Evolutionary conservation across 1,140 invertebrate genomes (phyloP).

Genomic region (Coenobita brevimanus): DNA sequence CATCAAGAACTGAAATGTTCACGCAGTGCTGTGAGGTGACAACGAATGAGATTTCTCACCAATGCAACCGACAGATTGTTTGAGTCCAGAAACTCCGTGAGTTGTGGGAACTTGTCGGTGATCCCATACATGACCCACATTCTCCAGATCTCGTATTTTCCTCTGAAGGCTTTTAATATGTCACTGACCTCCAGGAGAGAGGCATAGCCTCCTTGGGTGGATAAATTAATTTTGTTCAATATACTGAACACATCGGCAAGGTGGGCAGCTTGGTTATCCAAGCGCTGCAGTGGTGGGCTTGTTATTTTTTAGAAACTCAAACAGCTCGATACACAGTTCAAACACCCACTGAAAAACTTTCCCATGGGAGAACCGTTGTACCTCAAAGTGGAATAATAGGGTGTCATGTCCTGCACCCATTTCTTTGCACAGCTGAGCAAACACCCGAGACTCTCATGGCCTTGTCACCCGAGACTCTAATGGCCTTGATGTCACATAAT

Average conservation of each 20-base stretch:
- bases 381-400: constrained; percentile 23
- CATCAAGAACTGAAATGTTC: constrained; percentile 35
- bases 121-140: constrained; percentile 34
- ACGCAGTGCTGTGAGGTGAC: neutral
- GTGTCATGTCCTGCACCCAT: too few relatives aligned
- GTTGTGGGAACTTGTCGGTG: constrained; percentile 25
- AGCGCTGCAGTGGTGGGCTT: neutral
- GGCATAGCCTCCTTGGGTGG: constrained; percentile 45
- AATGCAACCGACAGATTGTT: constrained; percentile 16
- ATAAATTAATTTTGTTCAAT: constrained; percentile 40
- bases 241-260: constrained; percentile 40
- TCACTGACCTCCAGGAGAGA: neutral
- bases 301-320: constrained; percentile 32
- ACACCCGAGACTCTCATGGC: constrained; percentile 14
- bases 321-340: constrained; percentile 23
- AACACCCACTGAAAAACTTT: constrained; percentile 42
- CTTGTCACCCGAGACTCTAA: too few relatives aligned
- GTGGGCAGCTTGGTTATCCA: constrained; percentile 37
- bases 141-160: too few relatives aligned
- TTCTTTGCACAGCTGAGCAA: too few relatives aligned
- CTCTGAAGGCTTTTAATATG: neutral
- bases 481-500: too few relatives aligned
- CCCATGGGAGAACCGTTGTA: constrained; percentile 19
- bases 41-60: constrained; percentile 36
- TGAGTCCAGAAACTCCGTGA: constrained; percentile 33